A percentile compares a stretch with the other conserved stretches of the same genome.
phyloP scores from a whole-genome alignment of 2,113 vertebrate species.

The Bos indicus region DNA sequence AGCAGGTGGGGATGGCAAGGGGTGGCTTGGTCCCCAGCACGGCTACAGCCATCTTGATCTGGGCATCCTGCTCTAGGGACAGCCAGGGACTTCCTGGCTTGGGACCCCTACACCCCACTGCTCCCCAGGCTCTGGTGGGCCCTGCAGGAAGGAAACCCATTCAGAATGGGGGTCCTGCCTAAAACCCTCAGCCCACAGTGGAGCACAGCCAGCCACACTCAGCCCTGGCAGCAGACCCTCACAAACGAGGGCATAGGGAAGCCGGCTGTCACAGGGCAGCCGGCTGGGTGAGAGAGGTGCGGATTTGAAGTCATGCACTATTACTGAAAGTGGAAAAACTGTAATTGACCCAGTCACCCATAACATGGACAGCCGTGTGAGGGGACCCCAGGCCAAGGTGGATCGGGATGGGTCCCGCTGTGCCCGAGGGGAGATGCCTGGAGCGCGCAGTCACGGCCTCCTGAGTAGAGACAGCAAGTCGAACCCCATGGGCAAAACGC shows the following conservation, averaged over 20 bases:
- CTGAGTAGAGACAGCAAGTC: not conserved
- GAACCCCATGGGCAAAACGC: not conserved
- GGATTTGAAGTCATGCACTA: fast-evolving
- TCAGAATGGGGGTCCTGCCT: not conserved
- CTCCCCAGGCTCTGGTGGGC: not conserved
- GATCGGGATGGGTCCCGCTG: fast-evolving
- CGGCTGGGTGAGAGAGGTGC: fast-evolving
- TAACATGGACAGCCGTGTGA: not conserved
- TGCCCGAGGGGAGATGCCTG: not conserved
- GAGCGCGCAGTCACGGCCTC: fast-evolving
- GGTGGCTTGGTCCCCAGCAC: not conserved
- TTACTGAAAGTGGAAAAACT: not conserved
- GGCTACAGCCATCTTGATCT: too few species aligned
- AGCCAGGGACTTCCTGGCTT: not conserved
- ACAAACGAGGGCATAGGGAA: not conserved
- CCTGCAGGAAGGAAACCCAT: not conserved
- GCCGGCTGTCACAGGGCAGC: not conserved
- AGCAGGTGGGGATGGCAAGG: not conserved
- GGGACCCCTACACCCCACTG: too few species aligned
- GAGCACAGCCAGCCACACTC: not conserved
- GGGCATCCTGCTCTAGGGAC: not conserved
- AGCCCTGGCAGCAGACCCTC: not conserved
- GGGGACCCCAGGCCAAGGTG: not conserved
- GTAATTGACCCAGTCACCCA: not conserved
- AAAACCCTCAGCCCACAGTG: not conserved